Evolutionary conservation across 1,140 invertebrate genomes (phyloP).

Genomic region (Ectropis grisescens): DNA sequence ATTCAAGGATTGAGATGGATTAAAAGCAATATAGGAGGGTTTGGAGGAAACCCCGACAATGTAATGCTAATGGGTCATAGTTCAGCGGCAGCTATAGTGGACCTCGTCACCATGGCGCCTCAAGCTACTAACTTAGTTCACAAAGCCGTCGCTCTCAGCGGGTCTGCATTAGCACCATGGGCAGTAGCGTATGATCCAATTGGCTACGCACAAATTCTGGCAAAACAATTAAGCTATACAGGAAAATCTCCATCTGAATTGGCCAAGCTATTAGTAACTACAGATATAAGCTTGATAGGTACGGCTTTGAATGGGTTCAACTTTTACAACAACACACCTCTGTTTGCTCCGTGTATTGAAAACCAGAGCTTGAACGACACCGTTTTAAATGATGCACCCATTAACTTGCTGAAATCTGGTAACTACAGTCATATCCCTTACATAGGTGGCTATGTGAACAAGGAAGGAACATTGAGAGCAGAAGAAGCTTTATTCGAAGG

Average conservation of each 20-base stretch:
- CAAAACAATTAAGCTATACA: slow-evolving; percentile 32
- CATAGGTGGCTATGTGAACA: slow-evolving; percentile 37
- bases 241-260: slow-evolving; percentile 21
- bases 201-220: slow-evolving; percentile 41
- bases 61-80: slow-evolving; percentile 75
- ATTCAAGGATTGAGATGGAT: slow-evolving; percentile 76
- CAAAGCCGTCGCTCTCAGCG: slow-evolving; percentile 72
- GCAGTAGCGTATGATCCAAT: slow-evolving; percentile 72
- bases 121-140: slow-evolving; percentile 70
- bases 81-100: slow-evolving; percentile 73
- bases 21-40: slow-evolving; percentile 71
- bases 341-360: slow-evolving; percentile 54
- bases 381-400: slow-evolving; percentile 35
- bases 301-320: slow-evolving; percentile 21
- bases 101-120: slow-evolving; percentile 75
- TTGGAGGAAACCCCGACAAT: slow-evolving; percentile 76
- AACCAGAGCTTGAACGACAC: slow-evolving; percentile 24
- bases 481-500: slow-evolving; percentile 19
- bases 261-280: slow-evolving; percentile 22
- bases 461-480: slow-evolving; percentile 46
- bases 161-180: slow-evolving; percentile 77
- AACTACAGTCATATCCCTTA: slow-evolving; percentile 47
- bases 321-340: slow-evolving; percentile 36
- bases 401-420: slow-evolving; percentile 33
- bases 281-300: slow-evolving; percentile 23